phyloP scores from a whole-genome alignment of 2,113 vertebrate species.

The Chinchilla lanigera region DNA sequence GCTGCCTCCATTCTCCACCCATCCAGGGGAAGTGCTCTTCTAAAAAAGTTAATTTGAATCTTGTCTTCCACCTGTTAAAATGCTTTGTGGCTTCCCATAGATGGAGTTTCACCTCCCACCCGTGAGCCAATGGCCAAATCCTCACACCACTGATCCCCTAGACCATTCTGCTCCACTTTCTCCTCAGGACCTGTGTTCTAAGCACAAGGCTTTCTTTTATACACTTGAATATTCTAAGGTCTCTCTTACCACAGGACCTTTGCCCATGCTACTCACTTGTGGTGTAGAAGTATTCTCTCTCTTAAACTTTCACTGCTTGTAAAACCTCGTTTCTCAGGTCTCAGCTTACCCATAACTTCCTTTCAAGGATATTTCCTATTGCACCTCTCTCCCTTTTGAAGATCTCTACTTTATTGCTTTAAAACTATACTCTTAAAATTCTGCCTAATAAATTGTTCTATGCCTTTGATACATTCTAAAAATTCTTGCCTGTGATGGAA shows the following conservation, averaged over 20 bases:
- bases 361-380: background rate
- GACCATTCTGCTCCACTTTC: background rate
- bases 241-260: background rate
- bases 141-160: background rate
- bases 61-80: background rate
- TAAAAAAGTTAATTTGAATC: background rate
- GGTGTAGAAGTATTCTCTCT: background rate
- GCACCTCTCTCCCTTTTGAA: background rate
- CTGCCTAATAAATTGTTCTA: background rate
- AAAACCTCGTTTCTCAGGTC: background rate
- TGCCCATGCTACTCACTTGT: background rate
- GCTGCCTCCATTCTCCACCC: background rate
- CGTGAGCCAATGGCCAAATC: background rate
- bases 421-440: background rate
- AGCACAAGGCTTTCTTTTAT: background rate
- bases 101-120: background rate
- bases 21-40: background rate
- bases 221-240: background rate
- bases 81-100: background rate
- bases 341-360: background rate
- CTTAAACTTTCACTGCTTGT: no score
- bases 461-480: background rate
- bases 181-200: accelerated
- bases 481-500: background rate
- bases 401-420: background rate